phyloP scores from a whole-genome alignment of 2,888 invertebrate species.

The Megastigmus dorsalis region DNA sequence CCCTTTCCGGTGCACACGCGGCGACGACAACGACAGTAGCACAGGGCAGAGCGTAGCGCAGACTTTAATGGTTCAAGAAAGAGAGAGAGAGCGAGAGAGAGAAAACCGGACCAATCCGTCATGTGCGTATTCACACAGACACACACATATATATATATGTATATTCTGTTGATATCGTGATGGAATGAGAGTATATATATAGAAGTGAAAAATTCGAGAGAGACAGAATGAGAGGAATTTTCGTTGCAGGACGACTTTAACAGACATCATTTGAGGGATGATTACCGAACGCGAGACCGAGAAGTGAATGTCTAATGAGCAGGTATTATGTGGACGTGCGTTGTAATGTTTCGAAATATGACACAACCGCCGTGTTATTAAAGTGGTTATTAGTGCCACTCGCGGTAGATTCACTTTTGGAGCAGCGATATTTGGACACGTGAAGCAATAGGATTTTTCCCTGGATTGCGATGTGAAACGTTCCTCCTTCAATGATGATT shows the following conservation, averaged over 20 bases:
- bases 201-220: not conserved
- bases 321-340: constrained; percentile 12
- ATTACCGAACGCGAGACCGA: not conserved
- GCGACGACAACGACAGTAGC: constrained; percentile 11
- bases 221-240: constrained; percentile 1
- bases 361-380: constrained; percentile 39
- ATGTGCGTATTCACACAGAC: not conserved
- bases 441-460: constrained; percentile 18
- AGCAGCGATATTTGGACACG: constrained; percentile 3
- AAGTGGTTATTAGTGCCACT: constrained; percentile 48
- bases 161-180: no score
- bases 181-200: no score
- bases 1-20: no score
- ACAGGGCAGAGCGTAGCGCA: not conserved
- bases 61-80: constrained; percentile 6
- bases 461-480: not conserved
- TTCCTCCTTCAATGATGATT: not conserved
- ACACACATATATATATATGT: no score
- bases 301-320: constrained; percentile 40
- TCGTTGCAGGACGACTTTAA: no score
- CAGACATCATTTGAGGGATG: constrained; percentile 31
- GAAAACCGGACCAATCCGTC: not conserved
- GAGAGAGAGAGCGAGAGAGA: no score
- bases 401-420: not conserved
- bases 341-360: constrained; percentile 42